Evolutionary conservation across 2,113 vertebrate species (phyloP).

Genomic region (Synodontis membranacea): DNA sequence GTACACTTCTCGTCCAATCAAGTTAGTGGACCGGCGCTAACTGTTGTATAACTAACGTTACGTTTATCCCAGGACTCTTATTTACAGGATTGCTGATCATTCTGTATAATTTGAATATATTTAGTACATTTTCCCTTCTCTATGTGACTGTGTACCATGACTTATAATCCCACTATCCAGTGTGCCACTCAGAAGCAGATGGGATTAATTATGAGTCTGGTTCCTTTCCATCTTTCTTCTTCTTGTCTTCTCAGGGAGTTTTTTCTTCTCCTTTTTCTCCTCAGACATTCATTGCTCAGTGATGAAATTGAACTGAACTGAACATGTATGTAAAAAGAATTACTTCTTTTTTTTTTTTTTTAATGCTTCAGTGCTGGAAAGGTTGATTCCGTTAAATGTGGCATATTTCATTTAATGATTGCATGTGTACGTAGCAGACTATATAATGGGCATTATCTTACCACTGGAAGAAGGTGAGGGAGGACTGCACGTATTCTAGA

Average conservation of each 20-base stretch:
- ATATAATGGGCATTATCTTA: not conserved
- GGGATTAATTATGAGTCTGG: not conserved
- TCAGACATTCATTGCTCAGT: not conserved
- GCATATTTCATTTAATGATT: not conserved
- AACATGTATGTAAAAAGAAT: not conserved
- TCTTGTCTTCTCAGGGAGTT: not conserved
- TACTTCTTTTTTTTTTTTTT: not conserved
- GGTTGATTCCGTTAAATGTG: not conserved
- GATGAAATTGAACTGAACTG: not conserved
- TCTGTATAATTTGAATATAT: not conserved
- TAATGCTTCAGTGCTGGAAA: not conserved
- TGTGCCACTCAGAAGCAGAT: not conserved
- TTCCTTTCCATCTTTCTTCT: not conserved
- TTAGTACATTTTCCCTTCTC: not conserved
- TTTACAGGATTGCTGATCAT: not conserved
- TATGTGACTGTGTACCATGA: not conserved
- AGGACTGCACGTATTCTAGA: too few relatives aligned
- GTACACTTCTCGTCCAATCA: not conserved
- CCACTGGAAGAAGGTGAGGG: not conserved
- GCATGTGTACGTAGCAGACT: not conserved
- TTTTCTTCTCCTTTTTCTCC: not conserved
- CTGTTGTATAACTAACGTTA: not conserved
- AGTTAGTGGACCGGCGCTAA: not conserved
- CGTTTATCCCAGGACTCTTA: not conserved
- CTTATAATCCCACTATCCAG: not conserved